phyloP scores from a whole-genome alignment of 2,113 vertebrate species.

The human (Homo sapiens) region DNA sequence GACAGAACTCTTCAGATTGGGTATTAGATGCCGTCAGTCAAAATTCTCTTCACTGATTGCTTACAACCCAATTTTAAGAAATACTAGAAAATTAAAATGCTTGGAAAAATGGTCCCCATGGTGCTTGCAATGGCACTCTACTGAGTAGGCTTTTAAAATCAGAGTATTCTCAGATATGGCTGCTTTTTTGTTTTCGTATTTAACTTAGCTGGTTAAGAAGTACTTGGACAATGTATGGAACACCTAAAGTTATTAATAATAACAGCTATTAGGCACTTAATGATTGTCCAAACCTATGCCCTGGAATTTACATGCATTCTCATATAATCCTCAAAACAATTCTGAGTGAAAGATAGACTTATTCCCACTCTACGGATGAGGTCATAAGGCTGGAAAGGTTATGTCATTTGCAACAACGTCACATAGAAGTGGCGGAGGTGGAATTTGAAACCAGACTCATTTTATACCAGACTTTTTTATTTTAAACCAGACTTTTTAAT shows the following conservation, averaged over 20 bases:
- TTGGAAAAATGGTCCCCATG: not conserved
- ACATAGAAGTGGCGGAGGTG: not conserved
- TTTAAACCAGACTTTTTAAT: no score
- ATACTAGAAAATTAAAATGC: not conserved
- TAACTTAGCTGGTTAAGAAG: not conserved
- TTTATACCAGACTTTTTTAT: not conserved
- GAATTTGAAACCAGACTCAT: conserved; percentile 7
- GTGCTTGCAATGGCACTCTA: not conserved
- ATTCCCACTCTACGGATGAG: not conserved
- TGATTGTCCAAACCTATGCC: not conserved
- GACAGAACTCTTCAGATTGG: not conserved
- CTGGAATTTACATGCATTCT: not conserved
- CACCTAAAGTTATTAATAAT: not conserved
- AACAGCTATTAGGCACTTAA: not conserved
- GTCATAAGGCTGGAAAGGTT: not conserved
- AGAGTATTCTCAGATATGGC: not conserved
- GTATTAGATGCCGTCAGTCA: not conserved
- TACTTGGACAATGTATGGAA: not conserved
- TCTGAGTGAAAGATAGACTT: not conserved
- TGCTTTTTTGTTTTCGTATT: not conserved
- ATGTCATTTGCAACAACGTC: not conserved
- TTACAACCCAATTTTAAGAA: not conserved
- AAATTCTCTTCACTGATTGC: not conserved
- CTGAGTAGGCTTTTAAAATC: conserved; percentile 5
- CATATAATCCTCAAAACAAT: not conserved